Evolutionary conservation across 2,113 vertebrate species (phyloP).

Genomic region (Lanius ludovicianus): DNA sequence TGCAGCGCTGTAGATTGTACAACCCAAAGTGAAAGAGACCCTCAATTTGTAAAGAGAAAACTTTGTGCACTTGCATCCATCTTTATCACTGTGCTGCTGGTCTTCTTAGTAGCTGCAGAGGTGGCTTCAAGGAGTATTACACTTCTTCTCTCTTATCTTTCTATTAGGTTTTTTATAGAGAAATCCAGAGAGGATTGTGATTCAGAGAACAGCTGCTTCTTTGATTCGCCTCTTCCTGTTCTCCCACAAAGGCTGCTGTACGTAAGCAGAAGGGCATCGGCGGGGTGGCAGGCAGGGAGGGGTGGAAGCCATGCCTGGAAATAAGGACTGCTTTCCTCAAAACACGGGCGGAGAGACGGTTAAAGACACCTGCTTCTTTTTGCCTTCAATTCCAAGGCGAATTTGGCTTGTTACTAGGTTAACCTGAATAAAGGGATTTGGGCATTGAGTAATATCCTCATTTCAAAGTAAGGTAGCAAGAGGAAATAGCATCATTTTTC

Average conservation of each 20-base stretch:
- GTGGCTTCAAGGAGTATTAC: neutral
- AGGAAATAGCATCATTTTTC: neutral
- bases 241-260: neutral
- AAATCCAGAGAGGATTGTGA: constrained; percentile 50
- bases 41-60: neutral
- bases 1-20: neutral
- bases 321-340: neutral
- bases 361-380: neutral
- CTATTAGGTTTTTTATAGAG: neutral
- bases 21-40: neutral
- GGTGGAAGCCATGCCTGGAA: neutral
- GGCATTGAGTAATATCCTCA: neutral
- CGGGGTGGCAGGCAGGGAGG: neutral
- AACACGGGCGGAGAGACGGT: neutral
- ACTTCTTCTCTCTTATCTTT: neutral
- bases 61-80: neutral
- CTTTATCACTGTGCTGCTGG: neutral
- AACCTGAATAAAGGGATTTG: neutral
- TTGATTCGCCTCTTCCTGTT: constrained; percentile 36
- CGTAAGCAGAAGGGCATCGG: constrained; percentile 2
- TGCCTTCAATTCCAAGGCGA: neutral
- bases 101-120: neutral
- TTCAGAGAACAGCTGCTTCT: constrained; percentile 59
- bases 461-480: neutral
- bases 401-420: neutral